phyloP scores from a whole-genome alignment of 2,888 invertebrate genomes.

The Chalcis sispes region DNA sequence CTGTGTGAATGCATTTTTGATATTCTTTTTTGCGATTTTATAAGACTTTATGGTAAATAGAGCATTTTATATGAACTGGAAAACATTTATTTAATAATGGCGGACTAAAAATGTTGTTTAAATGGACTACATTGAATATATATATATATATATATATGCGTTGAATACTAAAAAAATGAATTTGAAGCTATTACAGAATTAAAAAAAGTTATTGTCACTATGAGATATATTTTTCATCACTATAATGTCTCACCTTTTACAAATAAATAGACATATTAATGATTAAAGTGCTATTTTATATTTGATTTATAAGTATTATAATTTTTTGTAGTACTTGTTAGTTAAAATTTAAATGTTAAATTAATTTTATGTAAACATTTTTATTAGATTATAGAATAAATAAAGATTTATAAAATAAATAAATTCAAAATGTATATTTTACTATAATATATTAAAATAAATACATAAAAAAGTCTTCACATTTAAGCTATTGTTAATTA shows the following conservation, averaged over 20 bases:
- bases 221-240: slow-evolving; percentile 50
- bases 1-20: slow-evolving; percentile 30
- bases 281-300: background rate
- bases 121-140: slow-evolving; percentile 34
- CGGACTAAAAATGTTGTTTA: slow-evolving; percentile 34
- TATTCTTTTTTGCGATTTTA: slow-evolving; percentile 38
- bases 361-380: no score
- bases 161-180: slow-evolving; percentile 23
- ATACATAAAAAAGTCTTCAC: no score
- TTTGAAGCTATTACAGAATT: slow-evolving; percentile 12
- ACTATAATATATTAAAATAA: no score
- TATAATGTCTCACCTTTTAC: slow-evolving; percentile 45
- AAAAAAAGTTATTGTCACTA: slow-evolving; percentile 16
- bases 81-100: slow-evolving; percentile 38
- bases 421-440: no score
- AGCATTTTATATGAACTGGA: slow-evolving; percentile 41
- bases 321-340: no score
- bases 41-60: slow-evolving; percentile 40
- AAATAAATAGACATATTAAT: slow-evolving; percentile 51
- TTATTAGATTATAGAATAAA: no score
- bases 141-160: slow-evolving; percentile 34
- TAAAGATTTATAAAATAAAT: no score
- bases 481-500: no score
- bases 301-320: no score
- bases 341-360: no score